Evolutionary conservation across 2,888 invertebrate genomes (phyloP).

Genomic region (Ariolimax columbianus): DNA sequence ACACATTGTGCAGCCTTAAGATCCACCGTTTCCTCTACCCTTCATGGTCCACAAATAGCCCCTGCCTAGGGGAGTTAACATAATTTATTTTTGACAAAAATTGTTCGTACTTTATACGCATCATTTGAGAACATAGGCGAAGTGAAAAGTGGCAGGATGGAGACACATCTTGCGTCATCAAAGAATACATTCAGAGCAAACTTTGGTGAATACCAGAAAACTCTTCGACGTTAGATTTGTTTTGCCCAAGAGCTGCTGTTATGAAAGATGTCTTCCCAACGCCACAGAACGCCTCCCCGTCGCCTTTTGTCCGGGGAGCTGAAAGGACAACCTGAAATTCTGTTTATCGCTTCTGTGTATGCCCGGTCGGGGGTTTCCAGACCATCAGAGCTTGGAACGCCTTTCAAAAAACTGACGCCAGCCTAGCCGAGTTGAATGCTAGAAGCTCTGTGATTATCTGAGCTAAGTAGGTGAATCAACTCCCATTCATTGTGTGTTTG

Average conservation of each 20-base stretch:
- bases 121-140: not conserved
- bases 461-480: conserved; percentile 25
- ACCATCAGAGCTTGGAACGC: not conserved
- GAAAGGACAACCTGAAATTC: not conserved
- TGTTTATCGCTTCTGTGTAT: not conserved
- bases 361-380: no score
- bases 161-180: conserved; percentile 6
- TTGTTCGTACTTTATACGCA: not conserved
- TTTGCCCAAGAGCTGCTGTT: not conserved
- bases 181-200: not conserved
- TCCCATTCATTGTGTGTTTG: conserved; percentile 33
- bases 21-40: not conserved
- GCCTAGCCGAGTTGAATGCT: not conserved
- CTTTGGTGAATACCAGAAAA: conserved; percentile 6
- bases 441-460: conserved; percentile 30
- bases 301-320: not conserved
- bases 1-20: not conserved
- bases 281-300: not conserved
- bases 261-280: not conserved
- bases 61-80: not conserved
- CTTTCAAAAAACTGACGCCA: not conserved
- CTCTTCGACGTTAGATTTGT: not conserved
- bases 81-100: not conserved
- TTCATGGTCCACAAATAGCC: not conserved
- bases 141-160: not conserved